Evolutionary conservation across 2,113 vertebrate genomes (phyloP).

Genomic region (Phalacrocorax aristotelis): DNA sequence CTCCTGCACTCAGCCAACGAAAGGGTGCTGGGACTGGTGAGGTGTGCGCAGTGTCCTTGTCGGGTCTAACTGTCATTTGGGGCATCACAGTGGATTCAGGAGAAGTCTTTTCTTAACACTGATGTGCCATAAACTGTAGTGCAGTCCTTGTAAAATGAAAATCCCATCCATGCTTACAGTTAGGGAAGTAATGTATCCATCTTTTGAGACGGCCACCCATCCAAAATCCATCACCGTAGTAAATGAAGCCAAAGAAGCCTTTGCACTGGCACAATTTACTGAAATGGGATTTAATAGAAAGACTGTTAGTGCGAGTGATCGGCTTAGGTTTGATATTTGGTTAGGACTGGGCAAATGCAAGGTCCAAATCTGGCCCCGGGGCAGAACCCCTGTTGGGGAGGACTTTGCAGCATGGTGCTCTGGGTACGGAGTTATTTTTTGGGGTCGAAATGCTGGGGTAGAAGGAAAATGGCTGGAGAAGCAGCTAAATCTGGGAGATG

Average conservation of each 20-base stretch:
- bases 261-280: background rate
- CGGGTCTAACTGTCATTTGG: background rate
- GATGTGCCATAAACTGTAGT: background rate
- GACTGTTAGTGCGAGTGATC: background rate
- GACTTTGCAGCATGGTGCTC: background rate
- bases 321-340: background rate
- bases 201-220: background rate
- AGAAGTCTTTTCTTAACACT: background rate
- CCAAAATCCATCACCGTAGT: rapidly evolving
- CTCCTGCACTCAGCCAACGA: rapidly evolving
- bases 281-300: background rate
- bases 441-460: background rate
- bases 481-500: background rate
- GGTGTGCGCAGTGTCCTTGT: rapidly evolving
- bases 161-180: background rate
- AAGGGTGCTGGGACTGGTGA: background rate
- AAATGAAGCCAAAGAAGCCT: background rate
- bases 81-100: background rate
- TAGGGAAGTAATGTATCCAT: background rate
- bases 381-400: background rate
- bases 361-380: background rate
- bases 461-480: background rate
- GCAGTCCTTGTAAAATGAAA: background rate
- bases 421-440: background rate
- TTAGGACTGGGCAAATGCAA: background rate